These are phyloP conservation scores for Zalophus californianus DNA, from an alignment of 2,797 vertebrate species.

Conservation along the genomic window DNA sequence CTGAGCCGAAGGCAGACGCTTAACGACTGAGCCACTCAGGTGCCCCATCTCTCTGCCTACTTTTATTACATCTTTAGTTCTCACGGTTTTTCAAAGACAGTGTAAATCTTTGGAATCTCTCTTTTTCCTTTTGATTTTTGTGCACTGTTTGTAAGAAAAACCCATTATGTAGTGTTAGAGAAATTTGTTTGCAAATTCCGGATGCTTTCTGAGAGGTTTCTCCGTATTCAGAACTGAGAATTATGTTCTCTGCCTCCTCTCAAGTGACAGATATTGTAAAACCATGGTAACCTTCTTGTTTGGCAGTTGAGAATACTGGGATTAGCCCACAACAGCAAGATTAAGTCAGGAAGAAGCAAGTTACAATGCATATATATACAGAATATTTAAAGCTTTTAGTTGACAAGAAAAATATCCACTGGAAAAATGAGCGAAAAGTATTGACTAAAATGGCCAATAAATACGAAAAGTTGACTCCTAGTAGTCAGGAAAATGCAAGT, in stretches of 20 bases:
- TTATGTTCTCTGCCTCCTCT: not conserved
- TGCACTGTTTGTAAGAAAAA: not conserved
- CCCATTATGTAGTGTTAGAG: not conserved
- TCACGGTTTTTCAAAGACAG: not conserved
- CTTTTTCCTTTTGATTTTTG: not conserved
- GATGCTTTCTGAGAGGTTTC: not conserved
- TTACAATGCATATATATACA: not conserved
- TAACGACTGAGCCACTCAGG: not conserved
- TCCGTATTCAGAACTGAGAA: not conserved
- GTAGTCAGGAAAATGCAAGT: not conserved
- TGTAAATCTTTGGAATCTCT: not conserved
- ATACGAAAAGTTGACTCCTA: not conserved
- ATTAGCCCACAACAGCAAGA: not conserved
- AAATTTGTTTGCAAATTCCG: not conserved
- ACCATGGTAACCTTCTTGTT: not conserved
- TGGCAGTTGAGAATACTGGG: not conserved
- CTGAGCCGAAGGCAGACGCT: too few species aligned
- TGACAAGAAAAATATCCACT: not conserved
- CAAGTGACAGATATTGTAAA: not conserved
- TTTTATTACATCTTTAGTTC: not conserved
- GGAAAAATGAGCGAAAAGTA: not conserved
- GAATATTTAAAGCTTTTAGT: not conserved
- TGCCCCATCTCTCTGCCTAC: not conserved
- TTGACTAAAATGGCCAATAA: not conserved
- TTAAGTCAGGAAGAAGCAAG: not conserved